These are phyloP conservation scores for Holacanthella duospinosa DNA, from an alignment of 2,888 invertebrate species.

Conservation along the genomic window DNA sequence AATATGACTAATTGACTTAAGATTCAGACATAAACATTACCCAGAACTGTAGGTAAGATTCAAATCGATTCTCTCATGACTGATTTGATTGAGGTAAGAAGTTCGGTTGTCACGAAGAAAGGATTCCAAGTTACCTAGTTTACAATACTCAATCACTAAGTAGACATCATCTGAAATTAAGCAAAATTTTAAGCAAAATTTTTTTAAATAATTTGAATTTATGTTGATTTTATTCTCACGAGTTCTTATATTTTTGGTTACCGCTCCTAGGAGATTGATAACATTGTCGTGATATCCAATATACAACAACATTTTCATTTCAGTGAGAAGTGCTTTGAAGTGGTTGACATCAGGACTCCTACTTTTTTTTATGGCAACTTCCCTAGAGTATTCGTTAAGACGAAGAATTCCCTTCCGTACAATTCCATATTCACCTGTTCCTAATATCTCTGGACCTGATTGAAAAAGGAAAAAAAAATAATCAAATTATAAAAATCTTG, in stretches of 20 bases:
- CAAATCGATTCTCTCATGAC: not conserved
- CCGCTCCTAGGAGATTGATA: slow-evolving; percentile 9
- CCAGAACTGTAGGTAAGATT: not conserved
- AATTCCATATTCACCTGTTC: slow-evolving; percentile 4
- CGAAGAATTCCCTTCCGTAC: slow-evolving; percentile 5
- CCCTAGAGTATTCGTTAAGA: not conserved
- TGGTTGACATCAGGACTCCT: slow-evolving; percentile 10
- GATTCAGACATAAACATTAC: no score
- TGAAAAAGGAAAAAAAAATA: no score
- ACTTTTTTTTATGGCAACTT: slow-evolving; percentile 12
- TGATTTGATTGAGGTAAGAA: not conserved
- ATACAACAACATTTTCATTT: slow-evolving; percentile 15
- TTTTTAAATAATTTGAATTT: not conserved
- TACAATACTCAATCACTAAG: slow-evolving; percentile 9
- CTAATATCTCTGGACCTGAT: not conserved
- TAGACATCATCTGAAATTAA: not conserved
- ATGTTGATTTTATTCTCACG: slow-evolving; percentile 1
- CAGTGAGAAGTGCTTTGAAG: slow-evolving; percentile 13
- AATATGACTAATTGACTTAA: not conserved
- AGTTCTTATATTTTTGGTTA: slow-evolving; percentile 7
- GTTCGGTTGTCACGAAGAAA: slow-evolving; percentile 3
- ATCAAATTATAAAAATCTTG: no score
- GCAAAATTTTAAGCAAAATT: not conserved
- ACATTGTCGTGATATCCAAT: slow-evolving; percentile 12
- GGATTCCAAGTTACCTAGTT: slow-evolving; percentile 6